Conservation (phyloP, 2,113 vertebrate species). For the Tonatia bakeri region DNA sequence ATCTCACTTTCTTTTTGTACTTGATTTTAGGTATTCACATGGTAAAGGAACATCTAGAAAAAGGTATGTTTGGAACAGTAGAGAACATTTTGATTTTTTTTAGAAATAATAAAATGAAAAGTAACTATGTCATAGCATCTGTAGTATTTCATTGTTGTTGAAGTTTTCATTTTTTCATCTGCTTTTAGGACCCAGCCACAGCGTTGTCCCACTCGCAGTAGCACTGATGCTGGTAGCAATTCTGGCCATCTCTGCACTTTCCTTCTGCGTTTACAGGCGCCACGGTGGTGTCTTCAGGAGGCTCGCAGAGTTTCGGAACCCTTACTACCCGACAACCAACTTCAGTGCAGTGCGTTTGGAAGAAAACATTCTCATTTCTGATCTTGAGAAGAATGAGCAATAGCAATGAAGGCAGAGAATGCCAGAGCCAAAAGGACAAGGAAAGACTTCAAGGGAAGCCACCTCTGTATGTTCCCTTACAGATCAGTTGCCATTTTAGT, state of each 20-base stretch:
- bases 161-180: conserved; percentile 36
- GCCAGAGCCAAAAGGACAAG: accelerated
- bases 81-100: conserved; percentile 18
- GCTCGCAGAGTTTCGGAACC: conserved; percentile 77
- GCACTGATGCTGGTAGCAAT: conserved; percentile 82
- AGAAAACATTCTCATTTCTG: conserved; percentile 91
- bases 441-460: not conserved
- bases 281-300: conserved; percentile 77
- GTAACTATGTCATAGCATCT: not conserved
- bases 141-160: not conserved
- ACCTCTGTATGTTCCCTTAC: not conserved
- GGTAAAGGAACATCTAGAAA: conserved; percentile 79
- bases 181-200: conserved; percentile 83
- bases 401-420: conserved; percentile 70
- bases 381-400: conserved; percentile 84
- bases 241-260: conserved; percentile 77
- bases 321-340: conserved; percentile 84
- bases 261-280: conserved; percentile 86
- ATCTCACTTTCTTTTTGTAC: conserved; percentile 17
- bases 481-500: not conserved
- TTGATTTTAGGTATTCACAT: conserved; percentile 80
- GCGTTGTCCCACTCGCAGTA: conserved; percentile 79
- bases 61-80: conserved; percentile 77
- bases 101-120: not conserved
- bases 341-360: conserved; percentile 83